Evolutionary conservation across 2,113 vertebrate species (phyloP), one percentile per base, ranked within the genome.

Genomic region (Tautogolabrus adspersus): DNA sequence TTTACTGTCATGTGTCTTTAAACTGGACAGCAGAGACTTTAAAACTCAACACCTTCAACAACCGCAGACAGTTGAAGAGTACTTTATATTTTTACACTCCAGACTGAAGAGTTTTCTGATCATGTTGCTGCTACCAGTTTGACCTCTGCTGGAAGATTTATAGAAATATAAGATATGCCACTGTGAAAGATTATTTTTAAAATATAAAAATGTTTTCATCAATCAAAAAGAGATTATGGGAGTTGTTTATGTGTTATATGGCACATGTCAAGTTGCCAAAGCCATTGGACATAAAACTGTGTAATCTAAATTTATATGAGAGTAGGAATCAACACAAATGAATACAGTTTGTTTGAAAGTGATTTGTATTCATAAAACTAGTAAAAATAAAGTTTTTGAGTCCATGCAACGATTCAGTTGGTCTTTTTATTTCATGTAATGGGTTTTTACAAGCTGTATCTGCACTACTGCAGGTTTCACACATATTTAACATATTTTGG

Each of bases 141-240:
- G 75, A 79, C 72, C 49, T 82, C 81, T 85, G 55, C 81, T 84
- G 81, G 82, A 66, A 71, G 49, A 34, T 34, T 34, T 34, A 34
- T 26, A 26, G 26, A 26, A 2, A 26, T 70, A 68, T 66, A 23
- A 82, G 16, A 63, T 23, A 71, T 3, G 55, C 16, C 8, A 71
- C 8, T 83, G 68, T 81, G 67, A 82, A 82, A 78, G 77, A 81
- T 69, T 42, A 3, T 46, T 67, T 13, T 72, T 19, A 75, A 71
- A 66, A 44, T 66, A 38, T 75, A 72, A 65, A 34, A 6, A 34
- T 34, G 30, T 80, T 70, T 72, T 44, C 23, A 72, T 42, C 1
- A 89, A 83, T 90, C 72, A 81, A 10, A 12, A 34, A 74, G 22
- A 61, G n/a, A 82, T 78, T 23, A 58, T 58, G 18, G 66, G 54